Evolutionary conservation across 2,113 vertebrate species (phyloP).

Genomic region (Microcebus murinus): DNA sequence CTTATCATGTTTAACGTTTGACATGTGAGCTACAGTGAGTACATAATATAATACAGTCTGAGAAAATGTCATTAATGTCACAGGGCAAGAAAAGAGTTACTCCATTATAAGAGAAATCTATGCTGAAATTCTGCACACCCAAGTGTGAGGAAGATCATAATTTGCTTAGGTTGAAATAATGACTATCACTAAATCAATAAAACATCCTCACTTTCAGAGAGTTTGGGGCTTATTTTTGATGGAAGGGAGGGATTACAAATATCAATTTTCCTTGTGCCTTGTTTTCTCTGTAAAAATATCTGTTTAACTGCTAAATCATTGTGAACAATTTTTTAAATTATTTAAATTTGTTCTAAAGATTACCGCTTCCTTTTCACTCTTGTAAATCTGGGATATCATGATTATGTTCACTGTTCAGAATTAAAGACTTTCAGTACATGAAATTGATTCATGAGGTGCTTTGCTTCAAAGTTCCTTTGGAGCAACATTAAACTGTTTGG

Average conservation of each 20-base stretch:
- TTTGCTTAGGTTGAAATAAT: not conserved
- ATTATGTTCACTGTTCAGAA: conserved; percentile 22
- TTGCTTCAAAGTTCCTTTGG: conserved; percentile 1
- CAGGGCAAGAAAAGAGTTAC: not conserved
- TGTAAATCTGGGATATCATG: not conserved
- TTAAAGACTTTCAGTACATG: not conserved
- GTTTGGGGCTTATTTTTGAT: not conserved
- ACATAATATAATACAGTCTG: not conserved
- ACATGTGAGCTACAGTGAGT: not conserved
- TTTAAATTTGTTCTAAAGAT: not conserved
- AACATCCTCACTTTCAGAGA: not conserved
- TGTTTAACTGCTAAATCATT: not conserved
- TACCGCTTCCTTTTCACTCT: not conserved
- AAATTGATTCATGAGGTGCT: not conserved
- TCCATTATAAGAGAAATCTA: not conserved
- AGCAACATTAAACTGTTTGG: conserved; percentile 11
- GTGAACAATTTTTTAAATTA: not conserved
- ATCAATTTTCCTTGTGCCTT: not conserved
- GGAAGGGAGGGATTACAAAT: not conserved
- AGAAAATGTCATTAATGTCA: not conserved
- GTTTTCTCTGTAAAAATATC: not conserved
- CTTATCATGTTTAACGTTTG: not conserved
- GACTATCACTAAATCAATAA: not conserved
- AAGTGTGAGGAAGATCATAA: not conserved
- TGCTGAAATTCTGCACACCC: not conserved